A percentile compares a stretch with the other conserved stretches of the same genome.
These are phyloP conservation scores for Drosophila antonietae DNA, from an alignment of 2,888 invertebrate genomes.

Conservation along the genomic window DNA sequence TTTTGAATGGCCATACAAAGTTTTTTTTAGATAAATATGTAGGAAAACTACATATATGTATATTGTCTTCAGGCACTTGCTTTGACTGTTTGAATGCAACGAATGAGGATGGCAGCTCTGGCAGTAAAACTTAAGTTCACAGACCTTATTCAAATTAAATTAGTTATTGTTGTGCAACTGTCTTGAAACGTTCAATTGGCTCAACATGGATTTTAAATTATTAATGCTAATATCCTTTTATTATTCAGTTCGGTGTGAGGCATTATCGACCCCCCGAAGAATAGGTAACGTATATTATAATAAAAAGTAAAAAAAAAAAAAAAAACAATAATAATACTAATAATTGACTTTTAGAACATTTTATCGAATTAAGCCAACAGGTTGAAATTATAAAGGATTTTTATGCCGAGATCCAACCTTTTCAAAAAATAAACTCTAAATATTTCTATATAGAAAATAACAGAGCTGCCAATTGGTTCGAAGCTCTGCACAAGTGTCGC, in stretches of 20 bases:
- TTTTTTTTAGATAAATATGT: too few relatives aligned
- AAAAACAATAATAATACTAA: too few relatives aligned
- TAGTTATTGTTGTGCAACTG: neutral
- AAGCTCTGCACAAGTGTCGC: slow-evolving; percentile 29
- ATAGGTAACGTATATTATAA: neutral
- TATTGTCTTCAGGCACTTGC: too few relatives aligned
- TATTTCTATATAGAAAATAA: slow-evolving; percentile 24
- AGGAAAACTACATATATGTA: too few relatives aligned
- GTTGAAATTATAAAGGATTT: slow-evolving; percentile 10
- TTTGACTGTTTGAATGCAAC: too few relatives aligned
- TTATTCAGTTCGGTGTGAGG: neutral
- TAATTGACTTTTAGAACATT: too few relatives aligned
- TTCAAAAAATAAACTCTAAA: neutral
- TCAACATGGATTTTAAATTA: slow-evolving; percentile 12
- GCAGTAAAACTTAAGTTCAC: too few relatives aligned
- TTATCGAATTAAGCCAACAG: too few relatives aligned
- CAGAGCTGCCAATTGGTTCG: slow-evolving; percentile 13
- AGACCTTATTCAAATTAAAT: neutral
- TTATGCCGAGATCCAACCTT: neutral
- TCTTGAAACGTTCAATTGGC: neutral
- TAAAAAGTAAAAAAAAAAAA: too few relatives aligned
- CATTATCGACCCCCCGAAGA: neutral
- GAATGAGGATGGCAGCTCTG: too few relatives aligned
- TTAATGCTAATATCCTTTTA: neutral
- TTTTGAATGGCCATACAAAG: too few relatives aligned